Evolutionary conservation across 1,140 invertebrate genomes (phyloP).

Genomic region (Camponotus floridanus): DNA sequence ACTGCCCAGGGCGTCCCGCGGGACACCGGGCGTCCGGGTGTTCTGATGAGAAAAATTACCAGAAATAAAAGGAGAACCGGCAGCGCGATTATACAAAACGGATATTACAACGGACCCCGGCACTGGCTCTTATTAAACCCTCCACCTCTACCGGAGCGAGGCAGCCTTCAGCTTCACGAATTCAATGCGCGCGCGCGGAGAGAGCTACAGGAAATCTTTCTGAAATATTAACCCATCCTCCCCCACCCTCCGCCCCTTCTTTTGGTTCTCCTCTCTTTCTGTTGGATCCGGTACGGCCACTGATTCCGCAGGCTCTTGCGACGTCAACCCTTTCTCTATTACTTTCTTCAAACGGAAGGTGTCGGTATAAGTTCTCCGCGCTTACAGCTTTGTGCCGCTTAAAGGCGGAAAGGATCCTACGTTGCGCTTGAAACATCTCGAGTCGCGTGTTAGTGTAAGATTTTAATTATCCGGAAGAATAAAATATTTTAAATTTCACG

Average conservation of each 20-base stretch:
- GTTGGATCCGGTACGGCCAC: conserved; percentile 17
- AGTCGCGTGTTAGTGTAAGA: neutral
- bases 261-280: conserved; percentile 23
- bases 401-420: neutral
- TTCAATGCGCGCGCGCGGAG: conserved; percentile 64
- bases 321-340: conserved; percentile 53
- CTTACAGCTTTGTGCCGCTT: conserved; percentile 27
- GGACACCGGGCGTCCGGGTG: conserved; percentile 76
- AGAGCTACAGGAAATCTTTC: conserved; percentile 61
- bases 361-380: conserved; percentile 36
- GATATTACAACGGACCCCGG: conserved; percentile 74
- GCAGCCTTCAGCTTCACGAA: conserved; percentile 63
- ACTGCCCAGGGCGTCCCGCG: conserved; percentile 78
- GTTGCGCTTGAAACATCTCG: neutral
- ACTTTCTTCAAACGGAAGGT: conserved; percentile 52
- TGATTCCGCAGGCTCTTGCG: conserved; percentile 51
- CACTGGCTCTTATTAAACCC: conserved; percentile 77
- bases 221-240: conserved; percentile 66
- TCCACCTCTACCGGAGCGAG: conserved; percentile 55
- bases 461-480: conserved; percentile 27
- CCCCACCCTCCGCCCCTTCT: neutral
- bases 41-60: conserved; percentile 79
- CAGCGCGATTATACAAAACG: conserved; percentile 78
- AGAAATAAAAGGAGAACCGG: conserved; percentile 78
- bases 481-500: neutral